Conservation (phyloP, 1,140 invertebrate species). For the Wasmannia auropunctata region DNA sequence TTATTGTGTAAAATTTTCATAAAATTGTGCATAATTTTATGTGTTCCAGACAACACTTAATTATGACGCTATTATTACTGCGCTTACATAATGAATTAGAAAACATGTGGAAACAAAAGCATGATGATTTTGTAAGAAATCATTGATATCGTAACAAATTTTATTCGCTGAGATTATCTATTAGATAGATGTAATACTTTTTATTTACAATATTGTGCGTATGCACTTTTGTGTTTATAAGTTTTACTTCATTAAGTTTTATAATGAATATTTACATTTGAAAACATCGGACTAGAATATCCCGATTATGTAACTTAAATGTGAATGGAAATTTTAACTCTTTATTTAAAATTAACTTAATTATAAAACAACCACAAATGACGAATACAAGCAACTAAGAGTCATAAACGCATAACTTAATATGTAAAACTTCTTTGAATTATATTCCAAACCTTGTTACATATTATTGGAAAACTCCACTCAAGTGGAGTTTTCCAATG, state of each 20-base stretch:
- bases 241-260: neutral
- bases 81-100: neutral
- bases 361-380: no score
- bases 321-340: no score
- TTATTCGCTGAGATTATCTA: constrained; percentile 17
- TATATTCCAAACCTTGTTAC: no score
- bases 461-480: no score
- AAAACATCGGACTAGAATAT: neutral
- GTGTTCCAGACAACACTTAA: neutral
- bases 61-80: neutral
- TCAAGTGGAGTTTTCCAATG: no score
- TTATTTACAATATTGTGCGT: neutral
- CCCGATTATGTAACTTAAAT: no score
- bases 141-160: neutral
- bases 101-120: neutral
- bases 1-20: neutral
- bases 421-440: no score
- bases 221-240: neutral
- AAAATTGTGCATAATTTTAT: neutral
- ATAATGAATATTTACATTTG: neutral
- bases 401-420: no score
- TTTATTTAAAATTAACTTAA: no score
- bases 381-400: no score
- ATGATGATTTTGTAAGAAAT: neutral
- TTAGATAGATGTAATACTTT: neutral